phyloP scores from a whole-genome alignment of 1,140 invertebrate genomes.

The Polypedilum pembai region DNA sequence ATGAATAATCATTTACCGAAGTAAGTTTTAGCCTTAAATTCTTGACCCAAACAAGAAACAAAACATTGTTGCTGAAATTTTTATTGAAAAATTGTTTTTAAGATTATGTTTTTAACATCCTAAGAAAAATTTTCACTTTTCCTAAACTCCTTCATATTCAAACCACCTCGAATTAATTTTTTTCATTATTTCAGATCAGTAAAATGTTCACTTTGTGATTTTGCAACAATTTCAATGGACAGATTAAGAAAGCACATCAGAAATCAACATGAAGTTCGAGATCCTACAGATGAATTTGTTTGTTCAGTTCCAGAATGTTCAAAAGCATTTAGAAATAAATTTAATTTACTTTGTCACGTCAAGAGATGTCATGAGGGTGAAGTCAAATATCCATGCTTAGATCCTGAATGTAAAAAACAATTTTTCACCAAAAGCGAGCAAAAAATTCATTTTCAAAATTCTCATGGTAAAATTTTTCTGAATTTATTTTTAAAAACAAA shows the following conservation, averaged over 20 bases:
- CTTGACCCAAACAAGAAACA: too few species aligned
- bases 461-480: neutral
- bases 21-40: too few species aligned
- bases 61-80: too few species aligned
- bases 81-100: too few species aligned
- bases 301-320: neutral
- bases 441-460: neutral
- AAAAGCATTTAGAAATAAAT: neutral
- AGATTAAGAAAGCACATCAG: neutral
- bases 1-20: neutral
- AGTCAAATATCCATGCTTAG: neutral
- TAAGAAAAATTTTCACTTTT: too few species aligned
- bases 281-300: neutral
- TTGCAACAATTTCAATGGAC: neutral
- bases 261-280: neutral
- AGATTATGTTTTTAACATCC: too few species aligned
- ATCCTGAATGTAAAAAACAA: neutral
- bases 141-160: too few species aligned
- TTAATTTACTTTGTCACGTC: neutral
- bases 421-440: neutral
- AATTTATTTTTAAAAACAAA: neutral
- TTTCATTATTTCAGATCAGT: neutral
- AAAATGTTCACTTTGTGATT: neutral
- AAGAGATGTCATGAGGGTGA: neutral
- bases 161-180: too few species aligned